Base-by-base conservation (phyloP, 2,888 invertebrate species). In the Ctena decussata region DNA sequence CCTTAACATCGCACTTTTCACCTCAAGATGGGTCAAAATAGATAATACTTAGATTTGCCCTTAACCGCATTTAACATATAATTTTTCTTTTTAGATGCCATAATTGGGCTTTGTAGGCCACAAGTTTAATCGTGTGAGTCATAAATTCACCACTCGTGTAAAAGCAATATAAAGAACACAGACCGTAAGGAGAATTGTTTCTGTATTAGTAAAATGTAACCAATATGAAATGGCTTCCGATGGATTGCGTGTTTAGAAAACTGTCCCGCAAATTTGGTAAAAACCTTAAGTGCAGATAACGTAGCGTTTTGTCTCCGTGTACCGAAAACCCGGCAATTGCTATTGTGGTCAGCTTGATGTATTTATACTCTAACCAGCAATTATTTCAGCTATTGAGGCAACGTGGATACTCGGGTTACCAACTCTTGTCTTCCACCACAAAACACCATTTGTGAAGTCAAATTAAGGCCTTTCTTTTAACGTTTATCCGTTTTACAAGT, bases 401-500 rank as follows among this genome's bases (percentile, higher is more conserved):
- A 76, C 69, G 35, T 24, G 65, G 69, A 80, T 74, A 60, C 88
- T 89, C 89, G 69, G 57, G 77, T 89, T 86, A 87, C 89, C 41
- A 3, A 15, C 73, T 73, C 85, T 86, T 86, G 87, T 91, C 84
- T 89, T 88, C 79, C 76, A 77, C 85, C 85, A 91, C 91, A 91
- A 86, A 86, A 86, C 76, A 82, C 44, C 71, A 39, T 86, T 80
- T 89, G 86, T 86, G 84, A 85, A 35, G 60, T 76, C 80, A 39
- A 80, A 76, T 71, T 53, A 41, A 72, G 70, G n/a, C 78, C 53
- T 46, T 75, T 49, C 78, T 72, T 71, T 82, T 70, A 80, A 53
- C 60, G 77, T 76, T 60, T 65, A 82, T 78, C 79, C 83, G 80
- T 84, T 82, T 76, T 81, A 78, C 74, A 65, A 83, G 89, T 87